Conservation (phyloP, 2,797 vertebrate genomes). For the Gymnoscopelus microlampas region DNA sequence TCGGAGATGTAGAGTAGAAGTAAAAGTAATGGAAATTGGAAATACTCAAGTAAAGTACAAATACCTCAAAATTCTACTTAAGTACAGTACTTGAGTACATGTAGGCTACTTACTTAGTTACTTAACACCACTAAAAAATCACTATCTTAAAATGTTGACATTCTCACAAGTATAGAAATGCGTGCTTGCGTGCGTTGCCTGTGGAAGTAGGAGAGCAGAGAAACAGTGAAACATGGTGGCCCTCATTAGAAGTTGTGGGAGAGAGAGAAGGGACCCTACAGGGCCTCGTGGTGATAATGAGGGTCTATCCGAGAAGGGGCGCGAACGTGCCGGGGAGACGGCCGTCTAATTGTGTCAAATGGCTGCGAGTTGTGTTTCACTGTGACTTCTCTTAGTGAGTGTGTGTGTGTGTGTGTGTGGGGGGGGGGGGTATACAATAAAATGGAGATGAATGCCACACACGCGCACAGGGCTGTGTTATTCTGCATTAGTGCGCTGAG, state of each 20-base stretch:
- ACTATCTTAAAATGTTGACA: too few species aligned
- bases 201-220: conserved; percentile 66
- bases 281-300: conserved; percentile 77
- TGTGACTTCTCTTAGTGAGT: conserved; percentile 65
- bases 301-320: conserved; percentile 73
- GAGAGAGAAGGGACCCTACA: conserved; percentile 52
- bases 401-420: background rate
- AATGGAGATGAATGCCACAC: conserved; percentile 14
- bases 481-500: too few species aligned
- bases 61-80: too few species aligned
- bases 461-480: background rate
- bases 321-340: conserved; percentile 70
- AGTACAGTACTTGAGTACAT: too few species aligned
- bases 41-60: too few species aligned
- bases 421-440: conserved; percentile 22
- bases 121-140: too few species aligned
- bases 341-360: conserved; percentile 81
- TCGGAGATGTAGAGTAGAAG: too few species aligned
- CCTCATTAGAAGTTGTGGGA: conserved; percentile 83
- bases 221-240: conserved; percentile 80
- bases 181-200: conserved; percentile 51
- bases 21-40: too few species aligned
- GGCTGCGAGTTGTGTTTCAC: conserved; percentile 77
- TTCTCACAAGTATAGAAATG: too few species aligned
- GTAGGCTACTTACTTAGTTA: too few species aligned